phyloP scores from a whole-genome alignment of 2,888 invertebrate species.

The Yponomeuta plumbellus region DNA sequence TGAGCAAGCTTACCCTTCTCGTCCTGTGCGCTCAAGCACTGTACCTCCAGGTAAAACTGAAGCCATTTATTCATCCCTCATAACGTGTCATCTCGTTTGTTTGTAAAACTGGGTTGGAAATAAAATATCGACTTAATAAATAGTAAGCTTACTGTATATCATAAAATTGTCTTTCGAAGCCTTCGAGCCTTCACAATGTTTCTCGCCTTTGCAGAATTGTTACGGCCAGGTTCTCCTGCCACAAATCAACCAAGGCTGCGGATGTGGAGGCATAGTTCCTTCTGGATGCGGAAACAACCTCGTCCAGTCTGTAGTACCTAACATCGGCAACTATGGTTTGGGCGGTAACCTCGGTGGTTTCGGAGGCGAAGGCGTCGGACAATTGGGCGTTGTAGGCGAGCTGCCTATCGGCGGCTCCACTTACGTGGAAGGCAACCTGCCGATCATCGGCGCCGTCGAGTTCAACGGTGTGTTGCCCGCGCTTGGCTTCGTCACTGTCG shows the following conservation, averaged over 20 bases:
- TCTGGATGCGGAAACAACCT: not conserved
- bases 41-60: not conserved
- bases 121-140: no score
- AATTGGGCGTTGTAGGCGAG: not conserved
- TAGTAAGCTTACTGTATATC: no score
- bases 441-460: not conserved
- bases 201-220: not conserved
- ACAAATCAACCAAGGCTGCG: not conserved
- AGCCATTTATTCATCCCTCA: not conserved
- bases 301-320: not conserved
- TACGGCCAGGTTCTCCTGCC: not conserved
- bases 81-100: not conserved
- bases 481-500: not conserved
- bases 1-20: not conserved
- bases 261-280: not conserved
- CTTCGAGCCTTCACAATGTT: no score
- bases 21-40: constrained; percentile 4
- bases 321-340: not conserved
- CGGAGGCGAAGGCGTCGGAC: not conserved
- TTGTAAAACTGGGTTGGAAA: no score
- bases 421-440: not conserved
- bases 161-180: not conserved
- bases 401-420: not conserved
- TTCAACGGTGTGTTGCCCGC: not conserved
- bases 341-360: not conserved